Conservation (phyloP, 92 coral and sea anemone species). For the Bergia puertoricense region DNA sequence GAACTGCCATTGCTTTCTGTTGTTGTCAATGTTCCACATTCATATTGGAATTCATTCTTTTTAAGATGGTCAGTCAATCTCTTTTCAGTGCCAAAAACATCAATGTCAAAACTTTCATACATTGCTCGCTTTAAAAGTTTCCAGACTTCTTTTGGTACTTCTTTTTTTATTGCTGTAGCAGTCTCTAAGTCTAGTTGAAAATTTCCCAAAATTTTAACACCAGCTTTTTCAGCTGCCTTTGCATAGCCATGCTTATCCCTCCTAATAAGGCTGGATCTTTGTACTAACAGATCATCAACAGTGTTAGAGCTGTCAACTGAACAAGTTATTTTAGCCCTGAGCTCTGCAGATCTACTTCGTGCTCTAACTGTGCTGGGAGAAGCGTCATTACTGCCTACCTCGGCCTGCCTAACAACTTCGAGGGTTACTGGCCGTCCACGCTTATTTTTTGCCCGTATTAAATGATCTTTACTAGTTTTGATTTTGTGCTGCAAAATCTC, state of each 20-base stretch:
- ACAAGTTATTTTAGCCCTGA: not conserved
- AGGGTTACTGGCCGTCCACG: conserved; percentile 10
- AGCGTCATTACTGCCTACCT: conserved; percentile 17
- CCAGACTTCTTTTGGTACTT: not conserved
- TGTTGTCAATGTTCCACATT: not conserved
- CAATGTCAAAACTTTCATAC: not conserved
- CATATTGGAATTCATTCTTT: conserved; percentile 5
- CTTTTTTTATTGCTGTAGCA: conserved; percentile 1
- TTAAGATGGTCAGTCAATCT: not conserved
- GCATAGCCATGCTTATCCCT: not conserved
- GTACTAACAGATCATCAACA: not conserved
- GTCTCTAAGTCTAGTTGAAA: not conserved
- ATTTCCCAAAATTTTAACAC: not conserved
- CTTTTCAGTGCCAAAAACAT: not conserved
- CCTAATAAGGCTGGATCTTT: not conserved
- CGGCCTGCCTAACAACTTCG: conserved; percentile 1
- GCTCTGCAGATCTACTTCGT: conserved; percentile 13
- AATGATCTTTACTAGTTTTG: not conserved
- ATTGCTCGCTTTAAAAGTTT: conserved; percentile 2
- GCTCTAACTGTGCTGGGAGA: not conserved
- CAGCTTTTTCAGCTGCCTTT: not conserved
- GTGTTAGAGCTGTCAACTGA: conserved; percentile 14
- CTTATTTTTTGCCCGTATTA: not conserved
- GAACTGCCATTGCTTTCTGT: not conserved
- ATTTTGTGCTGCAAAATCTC: conserved; percentile 9